A percentile compares a stretch with the other conserved stretches of the same genome.
Evolutionary conservation across 2,888 invertebrate species (phyloP).

Genomic region (Elmis aenea): DNA sequence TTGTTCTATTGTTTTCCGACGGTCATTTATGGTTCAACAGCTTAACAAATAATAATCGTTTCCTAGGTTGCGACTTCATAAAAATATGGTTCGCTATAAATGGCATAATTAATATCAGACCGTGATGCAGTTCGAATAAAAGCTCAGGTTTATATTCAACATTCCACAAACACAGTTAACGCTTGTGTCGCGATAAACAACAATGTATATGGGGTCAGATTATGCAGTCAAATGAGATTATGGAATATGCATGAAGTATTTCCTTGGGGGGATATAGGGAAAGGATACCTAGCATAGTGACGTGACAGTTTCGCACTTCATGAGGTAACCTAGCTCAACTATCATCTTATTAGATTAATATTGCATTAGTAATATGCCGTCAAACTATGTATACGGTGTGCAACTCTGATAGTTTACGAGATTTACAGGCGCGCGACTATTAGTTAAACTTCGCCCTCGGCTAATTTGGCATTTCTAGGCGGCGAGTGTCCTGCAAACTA

Average conservation of each 20-base stretch:
- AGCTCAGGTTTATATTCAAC: no score
- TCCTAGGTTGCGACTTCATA: no score
- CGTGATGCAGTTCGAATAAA: no score
- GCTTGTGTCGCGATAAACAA: constrained; percentile 41
- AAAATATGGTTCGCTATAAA: no score
- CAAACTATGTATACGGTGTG: constrained; percentile 11
- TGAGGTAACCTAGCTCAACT: constrained; percentile 26
- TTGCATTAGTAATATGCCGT: constrained; percentile 35
- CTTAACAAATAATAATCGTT: no score
- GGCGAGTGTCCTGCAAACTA: no score
- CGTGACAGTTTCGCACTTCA: constrained; percentile 27
- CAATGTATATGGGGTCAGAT: constrained; percentile 40
- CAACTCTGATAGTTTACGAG: constrained; percentile 5
- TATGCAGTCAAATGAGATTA: constrained; percentile 47
- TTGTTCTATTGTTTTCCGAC: no score
- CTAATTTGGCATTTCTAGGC: no score
- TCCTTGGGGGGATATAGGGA: constrained; percentile 31
- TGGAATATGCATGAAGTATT: constrained; percentile 46
- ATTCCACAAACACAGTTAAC: constrained; percentile 35
- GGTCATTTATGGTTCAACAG: no score
- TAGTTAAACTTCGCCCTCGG: no score
- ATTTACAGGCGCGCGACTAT: constrained; percentile 11
- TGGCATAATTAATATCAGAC: no score
- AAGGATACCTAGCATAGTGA: constrained; percentile 12
- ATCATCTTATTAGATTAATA: constrained; percentile 40